phyloP scores from a whole-genome alignment of 2,113 vertebrate species.

The Chaetura pelagica region DNA sequence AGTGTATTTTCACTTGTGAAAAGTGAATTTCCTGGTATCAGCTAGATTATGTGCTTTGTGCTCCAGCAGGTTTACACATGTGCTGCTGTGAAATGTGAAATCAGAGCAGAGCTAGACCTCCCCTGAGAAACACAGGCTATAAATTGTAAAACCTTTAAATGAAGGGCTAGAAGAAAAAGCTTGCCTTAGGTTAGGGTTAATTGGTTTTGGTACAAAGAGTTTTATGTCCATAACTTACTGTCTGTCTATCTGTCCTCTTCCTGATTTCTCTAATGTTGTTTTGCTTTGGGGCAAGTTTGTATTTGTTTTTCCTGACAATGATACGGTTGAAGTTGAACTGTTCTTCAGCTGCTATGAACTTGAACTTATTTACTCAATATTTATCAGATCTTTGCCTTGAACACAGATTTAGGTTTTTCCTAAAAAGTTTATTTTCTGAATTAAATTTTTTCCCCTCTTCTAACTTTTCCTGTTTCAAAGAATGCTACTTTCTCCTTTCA shows the following conservation, averaged over 20 bases:
- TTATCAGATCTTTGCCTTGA: conserved; percentile 26
- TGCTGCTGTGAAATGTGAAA: conserved; percentile 66
- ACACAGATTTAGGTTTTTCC: background rate
- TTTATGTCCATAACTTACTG: conserved; percentile 80
- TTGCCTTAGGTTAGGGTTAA: conserved; percentile 77
- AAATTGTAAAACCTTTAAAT: conserved; percentile 78
- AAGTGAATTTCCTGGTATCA: conserved; percentile 33
- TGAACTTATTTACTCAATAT: conserved; percentile 47
- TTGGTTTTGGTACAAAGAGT: conserved; percentile 78
- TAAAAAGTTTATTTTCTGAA: background rate
- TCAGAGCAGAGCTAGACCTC: conserved; percentile 75
- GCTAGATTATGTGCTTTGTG: conserved; percentile 16
- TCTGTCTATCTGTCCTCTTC: conserved; percentile 76
- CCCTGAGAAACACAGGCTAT: conserved; percentile 76
- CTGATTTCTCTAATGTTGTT: conserved; percentile 72
- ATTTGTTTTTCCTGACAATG: conserved; percentile 64
- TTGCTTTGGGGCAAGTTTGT: conserved; percentile 65
- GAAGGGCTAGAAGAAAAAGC: conserved; percentile 65
- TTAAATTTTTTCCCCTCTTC: background rate
- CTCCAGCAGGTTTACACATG: conserved; percentile 58
- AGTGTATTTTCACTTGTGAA: background rate
- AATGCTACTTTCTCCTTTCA: background rate
- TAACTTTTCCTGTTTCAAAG: background rate
- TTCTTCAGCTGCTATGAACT: conserved; percentile 55
- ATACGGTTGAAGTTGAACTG: conserved; percentile 53